Base-by-base conservation (phyloP, 2,113 vertebrate species). In the Tetraodon nigroviridis region DNA sequence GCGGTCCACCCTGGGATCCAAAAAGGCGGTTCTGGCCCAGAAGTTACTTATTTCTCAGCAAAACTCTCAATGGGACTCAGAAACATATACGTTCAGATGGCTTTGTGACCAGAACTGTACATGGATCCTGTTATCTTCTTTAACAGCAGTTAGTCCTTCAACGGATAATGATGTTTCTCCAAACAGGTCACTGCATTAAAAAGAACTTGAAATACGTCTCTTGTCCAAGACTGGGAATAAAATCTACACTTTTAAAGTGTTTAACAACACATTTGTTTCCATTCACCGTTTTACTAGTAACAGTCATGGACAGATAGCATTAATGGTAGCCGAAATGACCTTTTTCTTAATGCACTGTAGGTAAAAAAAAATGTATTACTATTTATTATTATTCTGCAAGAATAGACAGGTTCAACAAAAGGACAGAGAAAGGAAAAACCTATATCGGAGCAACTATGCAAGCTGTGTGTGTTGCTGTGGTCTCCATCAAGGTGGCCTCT, bases 21-120 rank as follows among this genome's bases (percentile, higher is more conserved):
- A 80, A 82, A 80, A 85, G 80, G 81, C 83, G 82, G 79, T 84
- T 87, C 88, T 89, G 87, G 82, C 79, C 81, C 84, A 87, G 81
- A 69, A 80, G 69, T 85, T 82, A 72, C 65, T 86, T 71, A 85
- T 84, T 84, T 83, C 85, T 86, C 86, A 58, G 58, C 84, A 79
- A 81, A 74, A 66, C 64, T 54, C 71, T 85, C 72, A 1, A 58
- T 75, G 76, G 84, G 81, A 84, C 76, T 76, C 71, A 84, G 74
- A 87, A 86, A 82, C 76, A 67, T 82, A 73, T 82, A 71, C 76
- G 75, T 84, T 85, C 73, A 75, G 76, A 75, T 76, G 76, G 56
- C 73, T 21, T 20, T 56, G 71, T 64, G 68, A 53, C 71, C 53
- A 4, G 4, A 51, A 63, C 76, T 75, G 76, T 71, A 84, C 70